Evolutionary conservation across 2,797 vertebrate genomes (phyloP).

Genomic region (Phrynocephalus guinanensis): DNA sequence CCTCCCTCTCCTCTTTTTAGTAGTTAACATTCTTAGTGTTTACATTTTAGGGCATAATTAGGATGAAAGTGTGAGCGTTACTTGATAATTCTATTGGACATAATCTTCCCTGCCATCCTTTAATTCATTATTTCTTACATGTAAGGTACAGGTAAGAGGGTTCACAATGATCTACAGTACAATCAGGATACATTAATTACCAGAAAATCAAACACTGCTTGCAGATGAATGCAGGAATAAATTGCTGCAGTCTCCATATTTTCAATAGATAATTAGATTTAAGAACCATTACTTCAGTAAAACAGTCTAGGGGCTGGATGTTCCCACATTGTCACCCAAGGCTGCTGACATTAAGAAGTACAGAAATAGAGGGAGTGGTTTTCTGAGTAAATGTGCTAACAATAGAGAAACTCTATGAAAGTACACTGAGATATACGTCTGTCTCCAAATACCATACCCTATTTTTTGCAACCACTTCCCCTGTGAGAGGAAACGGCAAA

Average conservation of each 20-base stretch:
- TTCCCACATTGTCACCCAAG: constrained; percentile 7
- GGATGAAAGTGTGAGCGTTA: neutral
- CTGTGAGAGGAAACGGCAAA: constrained; percentile 27
- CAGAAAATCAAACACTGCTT: neutral
- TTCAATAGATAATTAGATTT: neutral
- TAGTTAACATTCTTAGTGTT: no score
- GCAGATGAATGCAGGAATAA: neutral
- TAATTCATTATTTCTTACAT: neutral
- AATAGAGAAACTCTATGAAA: constrained; percentile 8
- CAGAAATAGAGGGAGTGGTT: neutral
- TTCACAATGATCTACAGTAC: neutral
- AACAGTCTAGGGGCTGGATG: neutral
- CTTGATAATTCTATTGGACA: neutral
- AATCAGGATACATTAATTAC: neutral
- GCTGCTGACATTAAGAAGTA: constrained; percentile 6
- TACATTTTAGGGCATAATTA: neutral
- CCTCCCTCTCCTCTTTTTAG: no score
- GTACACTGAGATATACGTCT: neutral
- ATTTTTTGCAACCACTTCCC: constrained; percentile 33
- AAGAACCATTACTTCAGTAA: neutral
- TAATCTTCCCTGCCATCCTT: neutral
- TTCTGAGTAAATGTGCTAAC: constrained; percentile 20
- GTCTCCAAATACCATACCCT: neutral
- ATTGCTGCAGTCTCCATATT: neutral
- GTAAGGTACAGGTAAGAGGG: neutral